These are phyloP conservation scores for Ormyrus nitidulus DNA, from an alignment of 2,888 invertebrate species.

Conservation along the genomic window DNA sequence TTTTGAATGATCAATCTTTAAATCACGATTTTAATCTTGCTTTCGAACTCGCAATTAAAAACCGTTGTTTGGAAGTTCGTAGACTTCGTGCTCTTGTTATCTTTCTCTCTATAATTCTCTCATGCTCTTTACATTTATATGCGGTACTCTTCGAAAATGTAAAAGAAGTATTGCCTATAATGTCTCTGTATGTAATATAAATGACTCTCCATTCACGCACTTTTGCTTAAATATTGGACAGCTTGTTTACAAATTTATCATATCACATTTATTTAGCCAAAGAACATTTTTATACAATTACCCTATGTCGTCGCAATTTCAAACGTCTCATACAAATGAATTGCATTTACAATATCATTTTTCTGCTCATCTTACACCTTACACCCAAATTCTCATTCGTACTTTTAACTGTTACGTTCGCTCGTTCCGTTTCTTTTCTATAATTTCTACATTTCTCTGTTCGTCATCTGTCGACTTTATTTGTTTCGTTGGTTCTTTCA, in stretches of 20 bases:
- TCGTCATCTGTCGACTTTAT: conserved; percentile 26
- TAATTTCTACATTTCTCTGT: conserved; percentile 22
- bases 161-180: conserved; percentile 38
- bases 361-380: conserved; percentile 39
- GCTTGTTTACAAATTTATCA: conserved; percentile 65
- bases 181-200: conserved; percentile 45
- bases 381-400: conserved; percentile 41
- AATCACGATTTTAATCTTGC: conserved; percentile 11
- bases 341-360: conserved; percentile 55
- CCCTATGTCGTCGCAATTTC: conserved; percentile 58
- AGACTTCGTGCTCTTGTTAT: neutral
- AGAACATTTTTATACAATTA: conserved; percentile 64
- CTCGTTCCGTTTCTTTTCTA: conserved; percentile 26
- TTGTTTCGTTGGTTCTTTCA: conserved; percentile 45
- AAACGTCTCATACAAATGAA: conserved; percentile 56
- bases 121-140: conserved; percentile 8
- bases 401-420: conserved; percentile 24
- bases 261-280: conserved; percentile 66
- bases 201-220: conserved; percentile 48
- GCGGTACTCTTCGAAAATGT: conserved; percentile 34
- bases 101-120: neutral
- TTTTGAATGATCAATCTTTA: conserved; percentile 49
- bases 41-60: conserved; percentile 19
- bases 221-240: conserved; percentile 56
- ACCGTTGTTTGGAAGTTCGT: conserved; percentile 18